Evolutionary conservation across 2,888 invertebrate genomes (phyloP), one percentile per base, ranked within the genome.

Genomic region (Acanthosepion pharaonis): DNA sequence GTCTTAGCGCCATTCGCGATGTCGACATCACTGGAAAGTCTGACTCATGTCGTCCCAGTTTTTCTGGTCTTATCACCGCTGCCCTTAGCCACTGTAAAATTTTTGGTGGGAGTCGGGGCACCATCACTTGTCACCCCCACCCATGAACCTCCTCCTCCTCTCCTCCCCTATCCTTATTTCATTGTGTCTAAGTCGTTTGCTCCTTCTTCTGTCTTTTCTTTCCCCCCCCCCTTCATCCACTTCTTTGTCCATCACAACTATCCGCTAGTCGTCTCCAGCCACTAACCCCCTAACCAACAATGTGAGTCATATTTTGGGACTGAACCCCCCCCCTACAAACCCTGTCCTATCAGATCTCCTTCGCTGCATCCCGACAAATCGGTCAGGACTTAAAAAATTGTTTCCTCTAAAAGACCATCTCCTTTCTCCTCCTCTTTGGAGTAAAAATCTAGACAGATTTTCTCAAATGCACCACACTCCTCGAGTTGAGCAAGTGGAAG

Each of bases 71-170:
- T 33, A 33, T 78, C 33, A 78, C 78, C 78, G n/a, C 9, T 78
- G 78, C 78, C 78, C n/a, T 78, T 78, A 78, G n/a, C 78, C 78
- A 78, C 78, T 78, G 78, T 9, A 78, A n/a, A 78, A 33, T 78
- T 78, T 78, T 78, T 23, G 78, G 11, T 9, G 78, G 78, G 18
- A 18, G 11, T 18, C 9, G 78, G n/a, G 78, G 78, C 78, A 78
- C 78, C 78, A 78, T 78, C n/a, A n/a, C 33, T n/a, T 78, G 78
- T 78, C 78, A 78, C 78, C 78, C 78, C 33, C 78, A n/a, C 78
- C 78, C n/a, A 78, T 78, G n/a, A 78, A 78, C 78, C n/a, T n/a
- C 9, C n/a, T n/a, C 78, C 78, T 15, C 78, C 78, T 78, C 15
- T 11, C 78, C n/a, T n/a, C 33, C 33, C n/a, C 33, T n/a, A 42